Conservation (phyloP, 2,113 vertebrate genomes). For the Nanger granti region DNA sequence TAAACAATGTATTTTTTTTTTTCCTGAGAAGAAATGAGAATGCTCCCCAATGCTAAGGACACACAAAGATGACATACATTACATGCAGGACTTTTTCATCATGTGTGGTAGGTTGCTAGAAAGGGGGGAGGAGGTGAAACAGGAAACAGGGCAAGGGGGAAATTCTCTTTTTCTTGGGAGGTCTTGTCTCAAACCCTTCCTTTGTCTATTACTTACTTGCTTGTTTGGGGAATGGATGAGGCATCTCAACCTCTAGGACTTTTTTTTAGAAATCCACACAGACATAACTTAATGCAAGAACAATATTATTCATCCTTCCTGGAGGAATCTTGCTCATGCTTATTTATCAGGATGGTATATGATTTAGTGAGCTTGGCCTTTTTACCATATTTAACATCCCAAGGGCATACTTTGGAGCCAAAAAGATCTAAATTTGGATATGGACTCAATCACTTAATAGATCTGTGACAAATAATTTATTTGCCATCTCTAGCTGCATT, state of each 20-base stretch:
- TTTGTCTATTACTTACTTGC: background rate
- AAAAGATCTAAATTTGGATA: background rate
- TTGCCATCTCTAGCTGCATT: background rate
- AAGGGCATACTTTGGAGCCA: background rate
- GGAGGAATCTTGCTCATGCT: background rate
- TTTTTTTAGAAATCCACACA: background rate
- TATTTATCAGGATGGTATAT: background rate
- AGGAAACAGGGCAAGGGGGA: background rate
- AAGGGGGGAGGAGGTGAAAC: background rate
- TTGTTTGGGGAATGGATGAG: background rate
- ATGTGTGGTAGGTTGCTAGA: background rate
- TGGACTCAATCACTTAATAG: background rate
- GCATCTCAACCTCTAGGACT: background rate
- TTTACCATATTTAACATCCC: background rate
- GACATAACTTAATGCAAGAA: background rate
- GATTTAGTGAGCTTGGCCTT: background rate
- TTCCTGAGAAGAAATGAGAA: background rate
- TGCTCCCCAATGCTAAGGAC: background rate
- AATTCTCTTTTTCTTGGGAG: background rate
- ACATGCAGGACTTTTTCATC: background rate
- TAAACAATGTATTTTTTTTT: background rate
- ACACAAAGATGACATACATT: background rate
- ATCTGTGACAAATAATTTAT: background rate
- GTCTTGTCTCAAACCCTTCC: background rate
- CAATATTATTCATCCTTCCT: background rate